A percentile compares a stretch with the other conserved stretches of the same genome.
phyloP scores from a whole-genome alignment of 2,113 vertebrate genomes.

The Eulemur macaco region DNA sequence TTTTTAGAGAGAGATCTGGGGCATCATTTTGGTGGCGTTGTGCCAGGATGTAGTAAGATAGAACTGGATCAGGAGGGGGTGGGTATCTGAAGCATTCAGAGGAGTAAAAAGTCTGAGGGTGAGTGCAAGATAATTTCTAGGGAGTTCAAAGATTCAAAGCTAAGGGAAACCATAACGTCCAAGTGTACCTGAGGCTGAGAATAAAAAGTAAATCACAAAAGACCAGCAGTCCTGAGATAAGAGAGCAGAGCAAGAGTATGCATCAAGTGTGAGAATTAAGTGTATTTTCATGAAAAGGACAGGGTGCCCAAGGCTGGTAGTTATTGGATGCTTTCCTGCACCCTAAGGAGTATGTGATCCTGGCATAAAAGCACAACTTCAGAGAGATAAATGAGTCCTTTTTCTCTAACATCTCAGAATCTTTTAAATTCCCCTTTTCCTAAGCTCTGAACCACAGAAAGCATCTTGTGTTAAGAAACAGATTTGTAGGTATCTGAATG shows the following conservation, averaged over 20 bases:
- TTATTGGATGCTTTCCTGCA: neutral
- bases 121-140: neutral
- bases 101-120: neutral
- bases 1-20: neutral
- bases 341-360: neutral
- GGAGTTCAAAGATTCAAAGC: neutral
- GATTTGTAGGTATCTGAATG: conserved; percentile 20
- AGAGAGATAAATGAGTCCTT: neutral
- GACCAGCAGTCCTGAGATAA: neutral
- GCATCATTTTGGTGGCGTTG: neutral
- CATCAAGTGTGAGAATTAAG: neutral
- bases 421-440: neutral
- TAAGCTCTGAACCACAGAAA: conserved; percentile 2
- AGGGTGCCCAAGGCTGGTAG: neutral
- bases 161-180: neutral
- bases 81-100: neutral
- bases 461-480: neutral
- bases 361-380: neutral
- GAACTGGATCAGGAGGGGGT: neutral
- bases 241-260: neutral
- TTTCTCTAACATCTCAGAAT: neutral
- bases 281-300: neutral
- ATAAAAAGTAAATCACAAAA: neutral
- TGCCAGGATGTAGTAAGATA: neutral
- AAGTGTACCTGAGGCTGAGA: neutral